A percentile compares a stretch with the other conserved stretches of the same genome.
These are phyloP conservation scores for Artemia sinica DNA, from an alignment of 2,888 invertebrate species.

Conservation along the genomic window DNA sequence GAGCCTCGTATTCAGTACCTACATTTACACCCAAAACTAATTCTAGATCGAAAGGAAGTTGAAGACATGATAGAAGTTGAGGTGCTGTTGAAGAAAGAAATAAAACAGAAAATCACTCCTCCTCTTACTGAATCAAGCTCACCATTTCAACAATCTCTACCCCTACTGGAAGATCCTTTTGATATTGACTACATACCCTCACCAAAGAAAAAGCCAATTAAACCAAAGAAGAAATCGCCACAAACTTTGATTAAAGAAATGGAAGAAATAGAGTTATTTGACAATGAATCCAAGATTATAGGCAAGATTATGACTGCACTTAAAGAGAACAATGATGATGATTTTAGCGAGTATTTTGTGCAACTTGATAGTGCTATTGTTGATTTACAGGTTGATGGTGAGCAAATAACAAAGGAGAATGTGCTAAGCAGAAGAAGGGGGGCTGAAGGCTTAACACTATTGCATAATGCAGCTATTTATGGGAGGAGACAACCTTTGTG, in stretches of 20 bases:
- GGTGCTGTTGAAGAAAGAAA: too few species aligned
- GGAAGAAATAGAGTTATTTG: neutral
- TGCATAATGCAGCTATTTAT: constrained; percentile 12
- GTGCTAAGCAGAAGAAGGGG: constrained; percentile 17
- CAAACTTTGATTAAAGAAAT: neutral
- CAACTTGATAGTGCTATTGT: neutral
- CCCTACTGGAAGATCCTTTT: neutral
- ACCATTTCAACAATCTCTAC: too few species aligned
- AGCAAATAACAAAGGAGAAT: neutral
- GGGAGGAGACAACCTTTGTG: neutral
- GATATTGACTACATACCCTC: neutral
- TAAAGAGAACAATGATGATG: neutral
- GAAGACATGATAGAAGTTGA: too few species aligned
- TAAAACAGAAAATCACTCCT: too few species aligned
- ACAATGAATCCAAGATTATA: neutral
- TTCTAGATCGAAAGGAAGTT: too few species aligned
- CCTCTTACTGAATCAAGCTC: too few species aligned
- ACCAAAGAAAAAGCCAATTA: neutral
- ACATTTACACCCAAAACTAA: too few species aligned
- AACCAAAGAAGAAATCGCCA: neutral
- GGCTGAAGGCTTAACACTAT: constrained; percentile 15
- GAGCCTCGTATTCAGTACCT: too few species aligned
- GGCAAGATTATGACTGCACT: neutral
- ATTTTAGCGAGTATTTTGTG: neutral
- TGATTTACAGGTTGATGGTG: neutral